Conservation (phyloP, 2,797 vertebrate species). For the Petrocephalus schoutedeni region DNA sequence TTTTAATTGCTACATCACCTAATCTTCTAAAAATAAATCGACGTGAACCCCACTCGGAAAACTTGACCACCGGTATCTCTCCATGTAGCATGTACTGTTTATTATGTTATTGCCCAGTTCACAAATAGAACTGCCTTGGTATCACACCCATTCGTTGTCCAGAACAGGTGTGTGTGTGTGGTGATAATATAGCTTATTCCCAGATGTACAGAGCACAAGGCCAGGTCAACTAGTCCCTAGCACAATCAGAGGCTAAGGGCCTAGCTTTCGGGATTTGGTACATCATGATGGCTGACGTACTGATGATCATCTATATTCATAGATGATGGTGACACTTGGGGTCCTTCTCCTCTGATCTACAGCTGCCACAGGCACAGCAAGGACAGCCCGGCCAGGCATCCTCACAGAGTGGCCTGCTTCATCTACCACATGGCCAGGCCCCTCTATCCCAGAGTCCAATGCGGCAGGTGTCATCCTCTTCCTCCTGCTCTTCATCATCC, state of each 20-base stretch:
- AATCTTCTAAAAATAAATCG: not conserved
- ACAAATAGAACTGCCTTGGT: not conserved
- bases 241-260: not conserved
- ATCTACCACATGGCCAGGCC: constrained; percentile 81
- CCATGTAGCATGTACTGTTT: not conserved
- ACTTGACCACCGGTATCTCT: not conserved
- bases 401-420: constrained; percentile 84
- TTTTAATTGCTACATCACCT: not conserved
- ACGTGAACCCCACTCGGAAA: not conserved
- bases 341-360: constrained; percentile 34
- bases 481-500: constrained; percentile 83
- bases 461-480: constrained; percentile 75
- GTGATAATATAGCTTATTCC: not conserved
- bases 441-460: constrained; percentile 73
- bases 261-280: not conserved
- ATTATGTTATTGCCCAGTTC: not conserved
- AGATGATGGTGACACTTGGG: not conserved
- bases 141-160: not conserved
- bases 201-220: not conserved
- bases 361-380: constrained; percentile 84
- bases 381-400: constrained; percentile 77
- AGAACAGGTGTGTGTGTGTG: not conserved
- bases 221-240: not conserved
- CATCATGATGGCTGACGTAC: not conserved
- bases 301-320: not conserved